phyloP scores from a whole-genome alignment of 2,113 vertebrate genomes.

The Limnothrissa miodon region DNA sequence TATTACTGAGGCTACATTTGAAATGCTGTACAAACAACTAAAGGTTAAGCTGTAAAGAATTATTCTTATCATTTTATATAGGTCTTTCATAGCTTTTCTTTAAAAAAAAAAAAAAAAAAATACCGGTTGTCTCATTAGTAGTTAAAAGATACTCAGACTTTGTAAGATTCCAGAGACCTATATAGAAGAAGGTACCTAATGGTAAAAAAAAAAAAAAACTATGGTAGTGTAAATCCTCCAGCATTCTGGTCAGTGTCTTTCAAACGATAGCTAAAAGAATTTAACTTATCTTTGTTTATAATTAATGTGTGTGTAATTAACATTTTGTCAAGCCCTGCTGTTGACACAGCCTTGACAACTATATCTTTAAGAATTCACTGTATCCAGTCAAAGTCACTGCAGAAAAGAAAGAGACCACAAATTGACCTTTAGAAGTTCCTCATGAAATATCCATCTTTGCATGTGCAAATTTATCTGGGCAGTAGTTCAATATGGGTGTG shows the following conservation, averaged over 20 bases:
- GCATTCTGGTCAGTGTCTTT: not conserved
- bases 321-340: not conserved
- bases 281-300: not conserved
- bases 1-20: not conserved
- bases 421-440: not conserved
- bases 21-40: not conserved
- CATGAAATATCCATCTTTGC: not conserved
- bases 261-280: too few relatives aligned
- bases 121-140: not conserved
- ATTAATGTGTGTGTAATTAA: not conserved
- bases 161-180: too few relatives aligned
- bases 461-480: conserved; percentile 1
- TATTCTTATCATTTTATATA: not conserved
- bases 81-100: not conserved
- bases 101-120: not conserved
- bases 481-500: not conserved
- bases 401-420: not conserved
- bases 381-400: not conserved
- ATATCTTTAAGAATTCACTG: not conserved
- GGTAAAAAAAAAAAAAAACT: not conserved
- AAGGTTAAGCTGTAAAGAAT: not conserved
- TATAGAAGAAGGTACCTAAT: not conserved
- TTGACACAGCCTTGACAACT: not conserved
- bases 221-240: not conserved
- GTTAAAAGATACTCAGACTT: too few relatives aligned